A percentile compares a stretch with the other conserved stretches of the same genome.
phyloP scores from a whole-genome alignment of 2,113 vertebrate species.

The Psilopogon haemacephalus region DNA sequence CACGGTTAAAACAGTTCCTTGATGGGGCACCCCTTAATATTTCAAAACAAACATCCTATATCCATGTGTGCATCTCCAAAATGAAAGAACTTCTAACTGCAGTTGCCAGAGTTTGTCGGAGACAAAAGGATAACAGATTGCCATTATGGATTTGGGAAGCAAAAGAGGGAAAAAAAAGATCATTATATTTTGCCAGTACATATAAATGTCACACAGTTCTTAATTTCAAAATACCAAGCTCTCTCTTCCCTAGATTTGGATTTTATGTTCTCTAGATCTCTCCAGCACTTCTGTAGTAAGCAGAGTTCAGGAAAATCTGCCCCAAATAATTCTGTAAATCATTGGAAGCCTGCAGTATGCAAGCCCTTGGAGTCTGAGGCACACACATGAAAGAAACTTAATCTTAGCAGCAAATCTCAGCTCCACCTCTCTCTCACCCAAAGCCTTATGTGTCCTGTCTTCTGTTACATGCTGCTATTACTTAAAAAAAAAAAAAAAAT shows the following conservation, averaged over 20 bases:
- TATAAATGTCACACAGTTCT: not conserved
- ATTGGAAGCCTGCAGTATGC: not conserved
- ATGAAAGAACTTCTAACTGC: not conserved
- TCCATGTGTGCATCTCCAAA: not conserved
- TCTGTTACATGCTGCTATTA: not conserved
- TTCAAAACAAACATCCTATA: not conserved
- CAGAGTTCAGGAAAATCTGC: not conserved
- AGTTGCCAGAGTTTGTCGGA: not conserved
- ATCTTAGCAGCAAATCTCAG: not conserved
- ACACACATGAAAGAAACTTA: not conserved
- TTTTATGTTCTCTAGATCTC: not conserved
- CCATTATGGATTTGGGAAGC: not conserved
- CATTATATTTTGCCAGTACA: not conserved
- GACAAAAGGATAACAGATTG: not conserved
- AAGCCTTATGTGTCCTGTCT: not conserved
- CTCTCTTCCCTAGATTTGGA: not conserved
- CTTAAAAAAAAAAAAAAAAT: not conserved
- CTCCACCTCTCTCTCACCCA: not conserved
- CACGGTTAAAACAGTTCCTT: not conserved
- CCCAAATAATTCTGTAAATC: not conserved
- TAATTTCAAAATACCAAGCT: not conserved
- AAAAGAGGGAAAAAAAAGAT: not conserved
- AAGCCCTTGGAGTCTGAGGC: not conserved
- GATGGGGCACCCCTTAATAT: not conserved
- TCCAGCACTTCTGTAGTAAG: not conserved